Evolutionary conservation across 92 coral and sea anemone genomes (phyloP).

Genomic region (Zoanthus sansibaricus): DNA sequence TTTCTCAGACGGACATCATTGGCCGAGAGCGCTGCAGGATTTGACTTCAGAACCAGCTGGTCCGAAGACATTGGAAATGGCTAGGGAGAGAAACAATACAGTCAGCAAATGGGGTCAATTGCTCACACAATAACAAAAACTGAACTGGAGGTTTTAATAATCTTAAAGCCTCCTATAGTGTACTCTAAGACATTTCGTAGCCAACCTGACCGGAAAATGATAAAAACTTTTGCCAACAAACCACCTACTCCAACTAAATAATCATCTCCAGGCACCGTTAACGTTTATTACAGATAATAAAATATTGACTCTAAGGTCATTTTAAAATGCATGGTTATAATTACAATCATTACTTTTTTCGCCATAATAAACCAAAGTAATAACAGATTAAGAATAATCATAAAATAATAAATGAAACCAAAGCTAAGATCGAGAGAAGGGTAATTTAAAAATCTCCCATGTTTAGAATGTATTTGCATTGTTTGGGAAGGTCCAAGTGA

Average conservation of each 20-base stretch:
- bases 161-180: no score
- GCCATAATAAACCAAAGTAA: neutral
- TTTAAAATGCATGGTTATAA: neutral
- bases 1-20: constrained; percentile 64
- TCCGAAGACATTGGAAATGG: constrained; percentile 31
- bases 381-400: no score
- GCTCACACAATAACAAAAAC: neutral
- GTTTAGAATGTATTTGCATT: no score
- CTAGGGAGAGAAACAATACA: neutral
- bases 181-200: no score
- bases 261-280: neutral
- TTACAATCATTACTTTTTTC: neutral
- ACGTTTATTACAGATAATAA: neutral
- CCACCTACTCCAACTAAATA: neutral
- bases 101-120: neutral
- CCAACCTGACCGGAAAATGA: no score
- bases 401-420: no score
- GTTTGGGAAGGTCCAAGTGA: no score
- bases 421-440: no score
- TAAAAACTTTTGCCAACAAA: no score
- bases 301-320: neutral
- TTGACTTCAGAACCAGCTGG: constrained; percentile 33
- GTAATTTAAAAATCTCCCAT: no score
- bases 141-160: no score
- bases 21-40: constrained; percentile 46